Evolutionary conservation across 2,113 vertebrate genomes (phyloP).

Genomic region (Rhegmatorhina hoffmannsi): DNA sequence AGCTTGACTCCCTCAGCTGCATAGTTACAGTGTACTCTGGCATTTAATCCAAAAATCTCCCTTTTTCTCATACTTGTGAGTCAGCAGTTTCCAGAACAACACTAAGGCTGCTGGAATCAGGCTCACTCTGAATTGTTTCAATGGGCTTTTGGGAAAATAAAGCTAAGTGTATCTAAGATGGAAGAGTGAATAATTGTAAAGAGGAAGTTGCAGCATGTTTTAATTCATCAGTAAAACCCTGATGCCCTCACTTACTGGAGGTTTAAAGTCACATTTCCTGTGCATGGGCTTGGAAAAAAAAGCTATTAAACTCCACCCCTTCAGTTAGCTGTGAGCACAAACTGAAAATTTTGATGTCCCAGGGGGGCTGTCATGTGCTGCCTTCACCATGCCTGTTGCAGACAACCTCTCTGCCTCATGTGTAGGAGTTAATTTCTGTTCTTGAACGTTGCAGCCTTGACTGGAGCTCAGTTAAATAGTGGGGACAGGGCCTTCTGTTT

Average conservation of each 20-base stretch:
- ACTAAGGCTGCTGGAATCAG: not conserved
- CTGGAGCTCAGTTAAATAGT: not conserved
- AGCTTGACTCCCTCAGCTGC: not conserved
- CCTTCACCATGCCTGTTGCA: not conserved
- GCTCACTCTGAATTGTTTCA: not conserved
- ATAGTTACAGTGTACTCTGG: not conserved
- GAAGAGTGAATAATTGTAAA: not conserved
- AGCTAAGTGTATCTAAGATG: not conserved
- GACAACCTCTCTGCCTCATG: not conserved
- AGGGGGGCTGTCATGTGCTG: not conserved
- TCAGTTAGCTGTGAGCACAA: not conserved
- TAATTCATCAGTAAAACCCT: not conserved
- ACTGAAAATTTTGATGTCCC: not conserved
- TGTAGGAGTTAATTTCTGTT: not conserved
- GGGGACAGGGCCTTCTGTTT: not conserved
- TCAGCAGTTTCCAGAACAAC: not conserved
- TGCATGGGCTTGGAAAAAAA: not conserved
- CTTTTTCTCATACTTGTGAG: not conserved
- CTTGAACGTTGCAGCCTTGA: accelerated
- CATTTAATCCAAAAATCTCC: not conserved
- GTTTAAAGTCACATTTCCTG: not conserved
- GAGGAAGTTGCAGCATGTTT: not conserved
- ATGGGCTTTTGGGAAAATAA: not conserved
- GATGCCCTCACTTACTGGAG: not conserved
- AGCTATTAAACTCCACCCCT: not conserved